Evolutionary conservation across 2,113 vertebrate genomes (phyloP), one percentile per base, ranked within the genome.

Genomic region (Actenoides hombroni): DNA sequence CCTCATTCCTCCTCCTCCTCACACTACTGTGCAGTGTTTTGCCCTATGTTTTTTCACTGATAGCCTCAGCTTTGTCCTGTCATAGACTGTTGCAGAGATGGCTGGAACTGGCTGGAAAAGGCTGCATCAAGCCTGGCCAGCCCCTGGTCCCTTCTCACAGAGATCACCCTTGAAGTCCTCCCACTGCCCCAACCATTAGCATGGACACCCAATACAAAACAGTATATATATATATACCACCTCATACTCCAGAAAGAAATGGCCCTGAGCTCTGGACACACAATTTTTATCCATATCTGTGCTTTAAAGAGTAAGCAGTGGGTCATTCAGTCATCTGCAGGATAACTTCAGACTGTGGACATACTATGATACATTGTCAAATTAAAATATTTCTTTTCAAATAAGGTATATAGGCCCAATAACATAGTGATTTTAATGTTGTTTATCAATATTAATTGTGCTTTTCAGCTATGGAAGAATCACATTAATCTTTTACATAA

Each of bases 11-110:
- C 10, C 44, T 25, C 33, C 44, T 25, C 33, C 2, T 40, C 26
- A 49, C 40, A 31, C 9, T 86, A 28, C 42, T 79, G 13, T 3
- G 1, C 9, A 25, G 17, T 21, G 10, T 20, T 70, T 90, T 70
- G 4, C 16, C 29, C 10, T 40, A 3, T 61, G 23, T 28, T 61
- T 53, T 92, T 29, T 63, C 0, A 0, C 13, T 73, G 16, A 29
- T 70, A 11, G 40, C 6, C 17, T 73, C 28, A 68, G 12, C 39
- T 76, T 91, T 91, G 40, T 68, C 16, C 23, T 76, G 16, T 60
- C 28, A 39, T 42, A 23, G 5, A 11, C 31, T 64, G 33, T 28
- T 83, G 39, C 15, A 69, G 35, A 63, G 49, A 17, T 60, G 28
- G 39, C 25, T 88, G 76, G 31, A 79, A 79, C 11, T 40, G 48